phyloP scores from a whole-genome alignment of 2,888 invertebrate genomes.

The Sturmia bella region DNA sequence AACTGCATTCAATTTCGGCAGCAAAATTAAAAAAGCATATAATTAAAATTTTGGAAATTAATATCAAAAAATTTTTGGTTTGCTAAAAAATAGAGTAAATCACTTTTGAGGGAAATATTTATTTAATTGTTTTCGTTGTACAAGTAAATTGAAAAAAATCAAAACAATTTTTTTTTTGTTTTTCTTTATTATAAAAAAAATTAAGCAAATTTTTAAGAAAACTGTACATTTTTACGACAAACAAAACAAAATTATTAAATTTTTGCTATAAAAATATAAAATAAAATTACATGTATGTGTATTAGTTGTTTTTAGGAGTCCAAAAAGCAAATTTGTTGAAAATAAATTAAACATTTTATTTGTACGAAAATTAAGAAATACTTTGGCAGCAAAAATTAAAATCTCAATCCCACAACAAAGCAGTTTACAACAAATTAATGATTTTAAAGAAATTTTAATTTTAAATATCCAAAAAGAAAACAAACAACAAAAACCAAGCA shows the following conservation, averaged over 20 bases:
- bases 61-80: slow-evolving; percentile 26
- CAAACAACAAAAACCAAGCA: slow-evolving; percentile 52
- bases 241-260: slow-evolving; percentile 56
- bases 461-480: slow-evolving; percentile 40
- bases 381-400: slow-evolving; percentile 60
- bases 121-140: background rate
- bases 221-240: slow-evolving; percentile 38
- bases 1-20: slow-evolving; percentile 75
- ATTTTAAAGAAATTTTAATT: slow-evolving; percentile 47
- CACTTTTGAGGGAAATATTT: background rate
- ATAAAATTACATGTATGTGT: slow-evolving; percentile 61
- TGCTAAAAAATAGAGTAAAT: slow-evolving; percentile 3
- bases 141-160: too few species aligned
- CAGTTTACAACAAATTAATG: slow-evolving; percentile 69
- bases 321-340: slow-evolving; percentile 69
- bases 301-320: slow-evolving; percentile 81
- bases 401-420: slow-evolving; percentile 65
- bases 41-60: slow-evolving; percentile 9
- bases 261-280: slow-evolving; percentile 55
- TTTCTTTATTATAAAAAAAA: slow-evolving; percentile 21
- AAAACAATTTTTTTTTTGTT: too few species aligned
- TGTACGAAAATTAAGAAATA: slow-evolving; percentile 71
- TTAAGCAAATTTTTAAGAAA: slow-evolving; percentile 45
- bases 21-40: slow-evolving; percentile 57
- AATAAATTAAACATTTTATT: slow-evolving; percentile 73